phyloP scores from a whole-genome alignment of 2,797 vertebrate species.

The Cetoscarus ocellatus region DNA sequence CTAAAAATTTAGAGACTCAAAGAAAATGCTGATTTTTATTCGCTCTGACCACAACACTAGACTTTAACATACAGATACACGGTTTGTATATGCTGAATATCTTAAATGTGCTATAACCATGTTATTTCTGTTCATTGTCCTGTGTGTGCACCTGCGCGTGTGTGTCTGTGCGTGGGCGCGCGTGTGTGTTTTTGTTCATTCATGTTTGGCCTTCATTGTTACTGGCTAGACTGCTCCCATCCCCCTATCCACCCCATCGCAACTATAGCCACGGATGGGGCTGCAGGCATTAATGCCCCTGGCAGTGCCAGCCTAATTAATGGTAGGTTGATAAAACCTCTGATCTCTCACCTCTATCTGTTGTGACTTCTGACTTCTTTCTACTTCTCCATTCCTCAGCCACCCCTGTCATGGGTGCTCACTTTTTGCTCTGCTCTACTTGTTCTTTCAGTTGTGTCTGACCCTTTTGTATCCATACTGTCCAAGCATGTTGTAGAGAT shows the following conservation, averaged over 20 bases:
- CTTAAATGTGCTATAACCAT: slow-evolving; percentile 80
- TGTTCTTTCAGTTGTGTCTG: slow-evolving; percentile 40
- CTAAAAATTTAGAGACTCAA: not conserved
- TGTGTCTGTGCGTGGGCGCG: slow-evolving; percentile 41
- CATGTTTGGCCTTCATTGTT: slow-evolving; percentile 89
- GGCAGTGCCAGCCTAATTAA: slow-evolving; percentile 99
- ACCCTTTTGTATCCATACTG: slow-evolving; percentile 68
- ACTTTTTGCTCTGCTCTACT: slow-evolving; percentile 36
- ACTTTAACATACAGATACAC: slow-evolving; percentile 36
- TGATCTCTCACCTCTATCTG: slow-evolving; percentile 80
- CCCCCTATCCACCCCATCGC: slow-evolving; percentile 95
- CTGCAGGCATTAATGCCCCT: slow-evolving; percentile 93
- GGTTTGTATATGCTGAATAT: slow-evolving; percentile 58
- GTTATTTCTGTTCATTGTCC: slow-evolving; percentile 85
- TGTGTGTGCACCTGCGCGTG: slow-evolving; percentile 53
- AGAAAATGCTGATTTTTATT: slow-evolving; percentile 11
- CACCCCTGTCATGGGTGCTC: slow-evolving; percentile 43
- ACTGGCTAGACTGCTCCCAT: slow-evolving; percentile 95
- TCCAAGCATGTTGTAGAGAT: slow-evolving; percentile 75
- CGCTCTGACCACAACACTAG: slow-evolving; percentile 9
- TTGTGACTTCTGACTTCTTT: slow-evolving; percentile 66
- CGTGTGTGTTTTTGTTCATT: slow-evolving; percentile 68
- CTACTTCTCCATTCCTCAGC: slow-evolving; percentile 50
- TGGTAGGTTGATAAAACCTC: slow-evolving; percentile 93
- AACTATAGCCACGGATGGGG: slow-evolving; percentile 95